A percentile compares a stretch with the other conserved stretches of the same genome.
Conservation (phyloP, 2,888 invertebrate genomes). For the Xanthorhoe designata region DNA sequence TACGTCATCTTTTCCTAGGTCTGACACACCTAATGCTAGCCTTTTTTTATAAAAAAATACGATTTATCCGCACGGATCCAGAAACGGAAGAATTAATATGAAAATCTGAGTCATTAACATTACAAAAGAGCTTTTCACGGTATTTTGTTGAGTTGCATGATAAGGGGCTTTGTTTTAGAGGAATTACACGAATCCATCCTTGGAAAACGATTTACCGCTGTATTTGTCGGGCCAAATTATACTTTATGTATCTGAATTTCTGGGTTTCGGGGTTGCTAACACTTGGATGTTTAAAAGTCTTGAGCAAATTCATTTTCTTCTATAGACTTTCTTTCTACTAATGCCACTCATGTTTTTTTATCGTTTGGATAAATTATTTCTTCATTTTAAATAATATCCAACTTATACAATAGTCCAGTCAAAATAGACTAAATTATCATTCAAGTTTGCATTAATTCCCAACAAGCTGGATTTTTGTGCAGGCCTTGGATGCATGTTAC, state of each 20-base stretch:
- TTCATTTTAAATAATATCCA: too few relatives aligned
- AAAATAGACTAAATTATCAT: too few relatives aligned
- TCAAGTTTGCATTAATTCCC: too few relatives aligned
- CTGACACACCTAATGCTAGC: too few relatives aligned
- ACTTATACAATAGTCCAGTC: too few relatives aligned
- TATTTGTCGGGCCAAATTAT: constrained; percentile 40
- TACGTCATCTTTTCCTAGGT: too few relatives aligned
- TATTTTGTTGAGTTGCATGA: constrained; percentile 59
- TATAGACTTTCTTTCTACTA: background rate
- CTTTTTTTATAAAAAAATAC: background rate
- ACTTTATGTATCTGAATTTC: constrained; percentile 27
- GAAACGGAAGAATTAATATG: constrained; percentile 60
- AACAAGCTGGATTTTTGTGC: too few relatives aligned
- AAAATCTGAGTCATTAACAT: constrained; percentile 57
- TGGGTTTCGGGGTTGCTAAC: constrained; percentile 6
- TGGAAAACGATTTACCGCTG: constrained; percentile 49
- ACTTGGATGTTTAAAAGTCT: constrained; percentile 1
- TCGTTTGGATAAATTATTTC: too few relatives aligned
- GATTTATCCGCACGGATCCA: constrained; percentile 35
- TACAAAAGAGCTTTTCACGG: constrained; percentile 50
- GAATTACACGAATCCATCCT: constrained; percentile 51
- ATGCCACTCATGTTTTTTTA: too few relatives aligned
- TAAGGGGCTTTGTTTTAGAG: constrained; percentile 61
- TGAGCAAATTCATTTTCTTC: background rate
- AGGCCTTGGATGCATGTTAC: too few relatives aligned